Evolutionary conservation across 2,113 vertebrate species (phyloP).

Genomic region (Aplodontia rufa): DNA sequence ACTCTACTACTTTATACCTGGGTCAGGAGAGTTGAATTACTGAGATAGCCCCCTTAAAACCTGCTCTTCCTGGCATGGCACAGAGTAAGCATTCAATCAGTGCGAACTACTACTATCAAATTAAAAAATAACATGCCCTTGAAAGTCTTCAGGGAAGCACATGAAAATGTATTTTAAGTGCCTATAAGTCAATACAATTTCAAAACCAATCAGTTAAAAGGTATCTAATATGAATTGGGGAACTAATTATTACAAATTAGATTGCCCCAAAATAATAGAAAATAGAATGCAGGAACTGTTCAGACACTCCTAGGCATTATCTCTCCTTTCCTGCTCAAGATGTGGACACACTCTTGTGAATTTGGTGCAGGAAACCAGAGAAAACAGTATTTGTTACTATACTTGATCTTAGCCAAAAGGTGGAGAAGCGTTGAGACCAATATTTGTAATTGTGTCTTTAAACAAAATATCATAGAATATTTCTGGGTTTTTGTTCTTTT

Average conservation of each 20-base stretch:
- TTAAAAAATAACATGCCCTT: background rate
- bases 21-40: background rate
- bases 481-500: background rate
- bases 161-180: background rate
- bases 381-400: background rate
- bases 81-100: background rate
- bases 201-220: background rate
- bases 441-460: background rate
- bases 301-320: no score
- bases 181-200: background rate
- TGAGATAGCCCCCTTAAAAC: background rate
- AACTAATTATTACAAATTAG: background rate
- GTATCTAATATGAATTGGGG: background rate
- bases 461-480: background rate
- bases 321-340: background rate
- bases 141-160: background rate
- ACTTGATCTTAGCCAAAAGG: no score
- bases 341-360: background rate
- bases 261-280: background rate
- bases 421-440: no score
- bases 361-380: background rate
- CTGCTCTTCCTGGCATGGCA: background rate
- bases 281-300: background rate
- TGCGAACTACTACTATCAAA: background rate
- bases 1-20: background rate